phyloP scores from a whole-genome alignment of 2,113 vertebrate species.

The Talpa occidentalis region DNA sequence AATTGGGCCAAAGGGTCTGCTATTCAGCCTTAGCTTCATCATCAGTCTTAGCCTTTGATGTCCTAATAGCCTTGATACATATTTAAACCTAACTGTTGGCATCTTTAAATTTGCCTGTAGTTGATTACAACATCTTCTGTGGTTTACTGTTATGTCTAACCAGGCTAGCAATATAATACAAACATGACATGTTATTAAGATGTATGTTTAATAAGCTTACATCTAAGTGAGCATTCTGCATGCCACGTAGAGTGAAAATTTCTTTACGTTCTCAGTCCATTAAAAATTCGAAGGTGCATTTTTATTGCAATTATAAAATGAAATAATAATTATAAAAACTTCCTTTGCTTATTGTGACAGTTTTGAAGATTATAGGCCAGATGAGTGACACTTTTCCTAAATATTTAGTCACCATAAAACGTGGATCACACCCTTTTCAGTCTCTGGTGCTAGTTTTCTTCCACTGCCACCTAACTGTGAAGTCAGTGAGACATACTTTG shows the following conservation, averaged over 20 bases:
- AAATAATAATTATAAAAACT: background rate
- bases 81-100: background rate
- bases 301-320: constrained; percentile 47
- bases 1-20: background rate
- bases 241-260: background rate
- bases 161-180: background rate
- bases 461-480: background rate
- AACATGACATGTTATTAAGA: background rate
- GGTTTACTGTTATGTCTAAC: background rate
- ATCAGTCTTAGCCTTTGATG: background rate
- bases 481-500: background rate
- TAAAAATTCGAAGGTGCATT: constrained; percentile 22
- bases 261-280: background rate
- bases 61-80: background rate
- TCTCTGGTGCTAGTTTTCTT: constrained; percentile 12
- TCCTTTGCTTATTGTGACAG: background rate
- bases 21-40: background rate
- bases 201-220: background rate
- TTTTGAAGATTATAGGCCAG: background rate
- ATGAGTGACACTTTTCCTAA: constrained; percentile 27
- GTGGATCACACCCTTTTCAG: background rate
- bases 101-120: background rate
- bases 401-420: background rate
- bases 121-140: background rate
- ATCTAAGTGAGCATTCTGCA: background rate